phyloP scores from a whole-genome alignment of 2,113 vertebrate species.

The Herpailurus yagouaroundi region DNA sequence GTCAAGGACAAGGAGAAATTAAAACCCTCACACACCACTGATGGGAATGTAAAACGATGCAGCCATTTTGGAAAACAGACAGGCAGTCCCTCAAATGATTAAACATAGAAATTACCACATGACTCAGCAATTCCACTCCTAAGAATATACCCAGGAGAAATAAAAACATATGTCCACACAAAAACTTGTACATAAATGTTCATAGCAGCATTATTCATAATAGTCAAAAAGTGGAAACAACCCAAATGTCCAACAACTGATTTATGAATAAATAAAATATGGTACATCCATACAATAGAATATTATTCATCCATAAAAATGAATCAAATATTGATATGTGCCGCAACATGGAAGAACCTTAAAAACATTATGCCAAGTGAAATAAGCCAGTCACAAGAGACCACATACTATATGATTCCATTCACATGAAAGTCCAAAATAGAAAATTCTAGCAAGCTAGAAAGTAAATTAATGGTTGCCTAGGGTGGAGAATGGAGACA shows the following conservation, averaged over 20 bases:
- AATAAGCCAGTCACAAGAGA: background rate
- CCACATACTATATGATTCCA: background rate
- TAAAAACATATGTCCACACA: background rate
- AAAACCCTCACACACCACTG: background rate
- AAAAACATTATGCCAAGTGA: background rate
- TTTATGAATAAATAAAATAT: background rate
- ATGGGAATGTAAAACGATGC: background rate
- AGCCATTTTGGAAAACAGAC: background rate
- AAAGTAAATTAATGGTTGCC: background rate
- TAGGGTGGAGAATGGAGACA: background rate
- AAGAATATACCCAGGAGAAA: background rate
- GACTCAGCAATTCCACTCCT: background rate
- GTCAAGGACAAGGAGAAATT: background rate
- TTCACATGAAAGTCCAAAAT: background rate
- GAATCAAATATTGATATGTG: background rate
- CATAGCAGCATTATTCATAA: background rate
- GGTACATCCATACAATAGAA: background rate
- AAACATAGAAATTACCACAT: background rate
- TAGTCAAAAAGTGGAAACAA: background rate
- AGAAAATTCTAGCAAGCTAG: background rate
- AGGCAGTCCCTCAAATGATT: background rate
- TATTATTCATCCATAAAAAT: background rate
- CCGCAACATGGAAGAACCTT: background rate
- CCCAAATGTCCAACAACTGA: background rate
- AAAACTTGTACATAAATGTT: background rate